These are phyloP conservation scores for Sinocyclocheilus anophthalmus DNA, from an alignment of 2,113 vertebrate species.

Conservation along the genomic window DNA sequence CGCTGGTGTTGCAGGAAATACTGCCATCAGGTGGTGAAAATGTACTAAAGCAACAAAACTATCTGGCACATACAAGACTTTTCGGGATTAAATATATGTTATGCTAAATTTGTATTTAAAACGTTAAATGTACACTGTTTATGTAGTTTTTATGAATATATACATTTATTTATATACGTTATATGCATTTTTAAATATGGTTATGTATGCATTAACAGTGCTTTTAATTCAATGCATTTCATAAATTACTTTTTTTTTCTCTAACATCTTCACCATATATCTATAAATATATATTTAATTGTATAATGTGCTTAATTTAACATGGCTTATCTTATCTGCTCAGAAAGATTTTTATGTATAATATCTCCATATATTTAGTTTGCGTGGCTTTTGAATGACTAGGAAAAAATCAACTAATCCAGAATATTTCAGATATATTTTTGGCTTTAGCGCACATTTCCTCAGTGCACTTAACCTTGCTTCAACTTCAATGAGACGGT, in stretches of 20 bases:
- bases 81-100: neutral
- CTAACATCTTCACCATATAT: neutral
- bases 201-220: neutral
- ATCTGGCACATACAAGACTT: neutral
- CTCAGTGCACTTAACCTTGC: conserved; percentile 75
- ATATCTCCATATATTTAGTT: neutral
- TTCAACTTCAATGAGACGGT: conserved; percentile 53
- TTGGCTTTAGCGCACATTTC: neutral
- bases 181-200: neutral
- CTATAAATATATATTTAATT: neutral
- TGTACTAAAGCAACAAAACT: neutral
- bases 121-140: neutral
- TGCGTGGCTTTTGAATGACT: neutral
- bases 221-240: neutral
- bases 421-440: neutral
- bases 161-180: neutral
- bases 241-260: neutral
- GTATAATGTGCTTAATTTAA: neutral
- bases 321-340: neutral
- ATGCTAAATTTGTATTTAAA: neutral
- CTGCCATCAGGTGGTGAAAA: conserved; percentile 56
- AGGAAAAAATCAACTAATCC: neutral
- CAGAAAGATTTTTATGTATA: neutral
- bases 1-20: conserved; percentile 38
- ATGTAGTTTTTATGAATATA: neutral